phyloP scores from a whole-genome alignment of 2,113 vertebrate genomes.

The Sitta europaea region DNA sequence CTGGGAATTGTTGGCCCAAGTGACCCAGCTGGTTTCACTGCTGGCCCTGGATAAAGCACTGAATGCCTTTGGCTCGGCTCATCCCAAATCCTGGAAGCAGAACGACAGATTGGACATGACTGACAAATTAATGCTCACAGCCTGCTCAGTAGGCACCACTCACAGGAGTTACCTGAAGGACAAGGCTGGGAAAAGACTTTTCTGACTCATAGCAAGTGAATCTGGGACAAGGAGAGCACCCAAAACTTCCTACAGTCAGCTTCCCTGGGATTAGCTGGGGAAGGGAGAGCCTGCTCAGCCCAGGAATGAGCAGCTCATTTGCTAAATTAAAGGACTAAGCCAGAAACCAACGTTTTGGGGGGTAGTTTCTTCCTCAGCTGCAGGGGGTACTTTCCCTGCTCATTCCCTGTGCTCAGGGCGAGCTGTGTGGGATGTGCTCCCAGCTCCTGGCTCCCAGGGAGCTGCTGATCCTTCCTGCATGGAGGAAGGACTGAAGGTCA shows the following conservation, averaged over 20 bases:
- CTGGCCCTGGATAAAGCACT: background rate
- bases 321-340: background rate
- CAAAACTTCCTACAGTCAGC: background rate
- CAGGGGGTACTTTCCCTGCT: background rate
- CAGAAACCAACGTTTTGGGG: background rate
- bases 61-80: background rate
- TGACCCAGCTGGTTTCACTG: background rate
- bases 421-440: background rate
- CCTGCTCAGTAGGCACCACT: background rate
- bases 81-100: background rate
- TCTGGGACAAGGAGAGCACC: background rate
- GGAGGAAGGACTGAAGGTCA: background rate
- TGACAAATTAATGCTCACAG: background rate
- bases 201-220: background rate
- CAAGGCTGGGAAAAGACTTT: background rate
- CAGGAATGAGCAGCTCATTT: accelerated
- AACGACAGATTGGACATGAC: background rate
- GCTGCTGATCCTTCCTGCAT: background rate
- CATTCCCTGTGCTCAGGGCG: background rate
- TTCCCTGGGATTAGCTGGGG: background rate
- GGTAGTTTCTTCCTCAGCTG: background rate
- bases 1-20: background rate
- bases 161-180: background rate
- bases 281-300: background rate
- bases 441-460: background rate